A percentile compares a stretch with the other conserved stretches of the same genome.
phyloP scores from a whole-genome alignment of 1,140 invertebrate genomes.

The Fragariocoptes setiger region DNA sequence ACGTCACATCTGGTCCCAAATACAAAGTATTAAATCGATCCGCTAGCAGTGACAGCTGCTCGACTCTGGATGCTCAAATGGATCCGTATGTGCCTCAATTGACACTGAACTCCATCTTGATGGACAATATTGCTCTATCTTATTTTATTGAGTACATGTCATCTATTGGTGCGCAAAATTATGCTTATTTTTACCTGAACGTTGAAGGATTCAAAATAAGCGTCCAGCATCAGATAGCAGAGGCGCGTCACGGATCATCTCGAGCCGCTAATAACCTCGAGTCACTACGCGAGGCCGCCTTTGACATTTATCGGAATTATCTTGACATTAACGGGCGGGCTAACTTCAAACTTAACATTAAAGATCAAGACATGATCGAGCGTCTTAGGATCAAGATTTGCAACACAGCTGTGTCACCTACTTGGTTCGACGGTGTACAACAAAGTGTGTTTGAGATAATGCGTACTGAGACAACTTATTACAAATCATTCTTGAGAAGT shows the following conservation, averaged over 20 bases:
- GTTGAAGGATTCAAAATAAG: slow-evolving; percentile 45
- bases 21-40: background rate
- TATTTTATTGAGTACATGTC: slow-evolving; percentile 48
- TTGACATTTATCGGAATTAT: slow-evolving; percentile 49
- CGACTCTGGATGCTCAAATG: background rate
- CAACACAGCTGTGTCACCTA: slow-evolving; percentile 17
- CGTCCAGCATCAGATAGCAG: slow-evolving; percentile 35
- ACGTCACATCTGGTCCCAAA: slow-evolving; percentile 10
- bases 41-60: background rate
- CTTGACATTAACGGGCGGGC: slow-evolving; percentile 31
- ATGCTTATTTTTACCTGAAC: slow-evolving; percentile 49
- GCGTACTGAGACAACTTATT: slow-evolving; percentile 19
- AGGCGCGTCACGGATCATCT: slow-evolving; percentile 11
- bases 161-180: slow-evolving; percentile 32
- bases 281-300: slow-evolving; percentile 35
- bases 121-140: slow-evolving; percentile 40
- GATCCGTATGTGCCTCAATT: slow-evolving; percentile 26
- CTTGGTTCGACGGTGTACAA: slow-evolving; percentile 58
- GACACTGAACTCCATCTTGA: slow-evolving; percentile 38
- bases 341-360: slow-evolving; percentile 30
- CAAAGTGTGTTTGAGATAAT: slow-evolving; percentile 18
- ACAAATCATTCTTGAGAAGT: too few relatives aligned
- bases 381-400: too few relatives aligned
- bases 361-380: too few relatives aligned
- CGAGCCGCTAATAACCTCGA: slow-evolving; percentile 20